A percentile compares a stretch with the other conserved stretches of the same genome.
Conservation (phyloP, 2,888 invertebrate genomes). For the Coenonympha arcania region DNA sequence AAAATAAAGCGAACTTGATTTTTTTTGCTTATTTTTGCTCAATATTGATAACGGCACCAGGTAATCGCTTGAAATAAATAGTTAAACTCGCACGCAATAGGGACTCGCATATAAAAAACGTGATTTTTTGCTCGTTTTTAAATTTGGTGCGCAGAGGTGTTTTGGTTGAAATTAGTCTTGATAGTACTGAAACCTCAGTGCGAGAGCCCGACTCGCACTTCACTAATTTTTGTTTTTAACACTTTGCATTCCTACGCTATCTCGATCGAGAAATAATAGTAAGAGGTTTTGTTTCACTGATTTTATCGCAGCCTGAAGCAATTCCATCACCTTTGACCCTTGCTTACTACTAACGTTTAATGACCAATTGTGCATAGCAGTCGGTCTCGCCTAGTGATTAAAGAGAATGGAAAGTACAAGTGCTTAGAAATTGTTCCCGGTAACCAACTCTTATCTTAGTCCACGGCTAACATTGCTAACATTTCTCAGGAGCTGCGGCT, state of each 20-base stretch:
- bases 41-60: too few species aligned
- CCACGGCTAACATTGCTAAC: background rate
- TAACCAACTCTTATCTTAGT: background rate
- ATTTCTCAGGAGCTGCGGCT: background rate
- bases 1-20: too few species aligned
- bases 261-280: constrained; percentile 17
- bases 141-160: too few species aligned
- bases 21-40: too few species aligned
- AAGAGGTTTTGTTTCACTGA: too few species aligned
- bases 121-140: too few species aligned
- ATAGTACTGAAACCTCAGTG: too few species aligned
- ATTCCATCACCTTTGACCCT: constrained; percentile 20
- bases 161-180: too few species aligned
- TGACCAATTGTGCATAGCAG: background rate
- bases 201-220: too few species aligned
- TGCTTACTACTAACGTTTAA: constrained; percentile 14
- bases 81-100: too few species aligned
- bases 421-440: background rate
- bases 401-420: constrained; percentile 2
- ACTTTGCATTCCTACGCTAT: background rate
- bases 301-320: constrained; percentile 13
- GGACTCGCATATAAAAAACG: too few species aligned
- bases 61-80: too few species aligned
- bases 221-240: background rate
- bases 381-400: background rate